Evolutionary conservation across 1,140 invertebrate species (phyloP), one percentile per base, ranked within the genome.

Genomic region (Propsilocerus akamusi): DNA sequence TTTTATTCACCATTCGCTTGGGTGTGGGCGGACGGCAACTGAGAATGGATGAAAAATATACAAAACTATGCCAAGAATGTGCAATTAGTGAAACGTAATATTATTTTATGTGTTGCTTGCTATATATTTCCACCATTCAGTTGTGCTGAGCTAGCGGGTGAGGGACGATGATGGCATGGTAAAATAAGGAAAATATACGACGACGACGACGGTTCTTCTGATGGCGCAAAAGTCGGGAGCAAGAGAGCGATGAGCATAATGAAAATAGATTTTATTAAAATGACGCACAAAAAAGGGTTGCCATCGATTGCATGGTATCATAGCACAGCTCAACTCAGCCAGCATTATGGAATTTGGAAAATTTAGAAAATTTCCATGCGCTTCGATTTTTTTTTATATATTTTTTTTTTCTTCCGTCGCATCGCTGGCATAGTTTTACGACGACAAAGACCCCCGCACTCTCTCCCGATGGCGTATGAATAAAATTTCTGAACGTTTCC

Each of bases 51-150:
- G 73, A 74, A 41, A 41, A 41, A 41, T 41, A 41, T 41, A 73
- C 73, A 78, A 81, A 84, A 83, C 80, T 82, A 84, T 83, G 80
- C 79, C 78, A 83, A 82, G 81, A 84, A 84, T 83, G 79, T 80
- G 80, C 81, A 83, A 84, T 84, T 83, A 83, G 80, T 81, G 78
- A 80, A n/a, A 74, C 75, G 77, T 77, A 69, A 41, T 41, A 41
- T 41, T 41, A 41, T 41, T 41, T 41, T 41, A 41, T 41, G 34
- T 41, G 34, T 41, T 41, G 34, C 34, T 41, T 20, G 34, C 34
- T 41, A 20, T 20, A 20, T 8, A 41, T 41, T 8, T 17, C 14
- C 8, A 37, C 6, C 32, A 41, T 41, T 41, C 34, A 41, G 6
- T 8, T 11, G 28, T 11, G 28, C 10, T 11, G 10, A n/a, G 28